Percentiles rank a stretch among this genome's conserved stretches.
phyloP scores from a whole-genome alignment of 2,797 vertebrate species.

The Sebastes wilsoni region DNA sequence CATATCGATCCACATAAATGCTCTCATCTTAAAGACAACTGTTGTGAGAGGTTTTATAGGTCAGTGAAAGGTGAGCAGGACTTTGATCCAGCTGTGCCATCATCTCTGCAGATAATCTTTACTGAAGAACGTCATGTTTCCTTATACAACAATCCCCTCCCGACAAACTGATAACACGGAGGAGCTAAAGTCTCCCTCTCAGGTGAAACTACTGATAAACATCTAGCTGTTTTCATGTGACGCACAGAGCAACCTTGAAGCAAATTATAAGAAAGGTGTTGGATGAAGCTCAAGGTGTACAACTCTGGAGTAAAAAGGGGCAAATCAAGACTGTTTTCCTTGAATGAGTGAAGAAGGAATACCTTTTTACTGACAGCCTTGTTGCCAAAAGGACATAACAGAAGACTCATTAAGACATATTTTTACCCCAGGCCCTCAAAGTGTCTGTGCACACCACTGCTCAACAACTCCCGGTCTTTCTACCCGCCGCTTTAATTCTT shows the following conservation, averaged over 20 bases:
- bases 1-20: not conserved
- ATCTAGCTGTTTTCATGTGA: conserved; percentile 4
- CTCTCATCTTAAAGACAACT: not conserved
- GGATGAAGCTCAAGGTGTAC: not conserved
- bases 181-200: not conserved
- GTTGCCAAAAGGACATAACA: not conserved
- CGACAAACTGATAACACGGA: conserved; percentile 19
- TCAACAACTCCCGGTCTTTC: not conserved
- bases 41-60: not conserved
- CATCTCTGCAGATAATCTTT: conserved; percentile 21
- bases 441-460: not conserved
- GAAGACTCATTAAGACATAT: not conserved
- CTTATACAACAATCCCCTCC: not conserved
- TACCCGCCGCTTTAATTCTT: no score
- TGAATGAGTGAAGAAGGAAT: not conserved
- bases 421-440: not conserved
- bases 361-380: not conserved
- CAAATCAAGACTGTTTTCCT: not conserved
- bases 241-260: not conserved
- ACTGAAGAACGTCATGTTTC: not conserved
- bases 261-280: no score
- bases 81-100: conserved; percentile 35
- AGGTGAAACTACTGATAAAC: conserved; percentile 23
- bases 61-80: conserved; percentile 33
- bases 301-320: no score